Conservation (phyloP, 2,797 vertebrate species). For the Sandelia bainsii region DNA sequence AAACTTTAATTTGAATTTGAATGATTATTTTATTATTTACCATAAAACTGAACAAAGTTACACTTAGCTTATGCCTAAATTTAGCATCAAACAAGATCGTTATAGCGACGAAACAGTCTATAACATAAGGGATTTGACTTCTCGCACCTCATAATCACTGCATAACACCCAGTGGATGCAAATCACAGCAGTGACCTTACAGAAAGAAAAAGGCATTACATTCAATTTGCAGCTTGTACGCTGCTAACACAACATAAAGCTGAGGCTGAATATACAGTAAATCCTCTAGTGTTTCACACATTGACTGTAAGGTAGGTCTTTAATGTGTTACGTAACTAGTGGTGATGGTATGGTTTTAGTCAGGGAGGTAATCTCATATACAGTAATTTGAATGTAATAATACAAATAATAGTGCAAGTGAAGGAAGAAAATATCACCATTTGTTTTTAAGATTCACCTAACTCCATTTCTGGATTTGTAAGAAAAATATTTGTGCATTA, state of each 20-base stretch:
- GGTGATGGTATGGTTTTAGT: neutral
- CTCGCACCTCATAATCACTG: neutral
- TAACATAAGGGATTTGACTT: neutral
- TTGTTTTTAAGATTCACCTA: neutral
- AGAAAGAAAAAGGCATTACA: neutral
- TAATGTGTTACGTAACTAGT: neutral
- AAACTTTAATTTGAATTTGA: neutral
- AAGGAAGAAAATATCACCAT: neutral
- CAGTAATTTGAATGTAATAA: too few relatives aligned
- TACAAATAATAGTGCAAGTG: too few relatives aligned
- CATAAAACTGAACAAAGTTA: neutral
- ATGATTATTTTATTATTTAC: too few relatives aligned
- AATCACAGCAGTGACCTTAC: neutral
- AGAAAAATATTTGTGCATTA: neutral
- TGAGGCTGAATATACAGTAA: neutral
- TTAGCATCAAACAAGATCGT: neutral
- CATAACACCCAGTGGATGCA: too few relatives aligned
- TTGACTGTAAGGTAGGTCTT: neutral
- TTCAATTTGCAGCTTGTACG: neutral
- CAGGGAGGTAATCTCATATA: neutral
- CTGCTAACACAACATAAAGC: neutral
- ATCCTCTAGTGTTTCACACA: neutral
- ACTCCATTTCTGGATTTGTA: neutral
- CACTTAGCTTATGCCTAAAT: neutral
- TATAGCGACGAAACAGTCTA: neutral